Evolutionary conservation across 2,113 vertebrate species (phyloP).

Genomic region (Equus quagga): DNA sequence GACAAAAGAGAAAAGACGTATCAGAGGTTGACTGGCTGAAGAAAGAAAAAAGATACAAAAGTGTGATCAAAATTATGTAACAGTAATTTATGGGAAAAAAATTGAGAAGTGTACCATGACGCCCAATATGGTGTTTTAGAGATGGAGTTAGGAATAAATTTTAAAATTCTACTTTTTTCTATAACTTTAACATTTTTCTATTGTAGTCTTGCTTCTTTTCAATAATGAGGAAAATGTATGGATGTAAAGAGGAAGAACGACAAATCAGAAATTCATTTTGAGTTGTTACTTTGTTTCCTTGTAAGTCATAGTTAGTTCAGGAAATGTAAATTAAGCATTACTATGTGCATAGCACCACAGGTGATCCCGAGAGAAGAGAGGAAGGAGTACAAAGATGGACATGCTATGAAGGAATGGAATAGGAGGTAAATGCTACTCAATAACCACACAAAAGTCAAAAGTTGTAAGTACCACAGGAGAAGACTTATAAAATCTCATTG

Average conservation of each 20-base stretch:
- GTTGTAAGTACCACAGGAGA: not conserved
- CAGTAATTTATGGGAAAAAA: not conserved
- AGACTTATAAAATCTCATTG: not conserved
- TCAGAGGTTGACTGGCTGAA: not conserved
- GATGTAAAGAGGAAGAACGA: not conserved
- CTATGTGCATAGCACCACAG: not conserved
- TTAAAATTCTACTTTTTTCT: not conserved
- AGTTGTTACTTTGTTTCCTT: not conserved
- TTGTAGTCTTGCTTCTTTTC: not conserved
- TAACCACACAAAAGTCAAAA: not conserved
- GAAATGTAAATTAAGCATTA: not conserved
- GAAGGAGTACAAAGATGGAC: not conserved
- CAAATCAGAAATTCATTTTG: not conserved
- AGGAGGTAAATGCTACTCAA: not conserved
- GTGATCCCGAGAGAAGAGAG: not conserved
- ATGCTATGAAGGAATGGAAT: not conserved
- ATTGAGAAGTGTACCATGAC: not conserved
- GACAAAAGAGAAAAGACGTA: not conserved
- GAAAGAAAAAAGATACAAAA: not conserved
- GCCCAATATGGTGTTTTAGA: not conserved
- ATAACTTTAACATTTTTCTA: slow-evolving; percentile 2
- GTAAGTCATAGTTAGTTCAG: not conserved
- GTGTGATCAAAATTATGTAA: not conserved
- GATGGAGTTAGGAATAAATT: not conserved
- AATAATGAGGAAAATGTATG: not conserved